Base-by-base conservation (phyloP, 2,888 invertebrate genomes). In the Netelia virgata region DNA sequence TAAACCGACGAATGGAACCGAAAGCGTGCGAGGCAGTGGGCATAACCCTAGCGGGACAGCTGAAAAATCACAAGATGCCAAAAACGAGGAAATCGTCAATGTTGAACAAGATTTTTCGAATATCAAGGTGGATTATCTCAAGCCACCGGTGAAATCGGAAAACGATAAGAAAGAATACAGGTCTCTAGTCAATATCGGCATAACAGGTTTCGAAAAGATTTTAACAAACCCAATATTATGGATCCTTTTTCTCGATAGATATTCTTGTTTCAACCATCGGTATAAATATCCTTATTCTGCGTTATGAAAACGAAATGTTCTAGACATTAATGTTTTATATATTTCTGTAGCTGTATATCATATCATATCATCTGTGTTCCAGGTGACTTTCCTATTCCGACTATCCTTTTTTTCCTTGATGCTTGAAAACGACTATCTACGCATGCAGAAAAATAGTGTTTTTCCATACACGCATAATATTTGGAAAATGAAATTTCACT, bases 141-240 rank as follows among this genome's bases (percentile, higher is more conserved):
- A 92, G 3, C 93, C 94, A 86, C 97, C 97, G 10, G 94, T 95
- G 50, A 97, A 97, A 94, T 97, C 97, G 70, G 95, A 95, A 77
- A 96, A 96, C 87, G 97, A 97, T 93, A 96, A 96, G 91, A 97
- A 97, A 91, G 94, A 96, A 79, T 97, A 97, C 92, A 97, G 95
- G 97, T 97, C 36, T 36, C 36, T 36, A 36, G 6, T 36, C 36
- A 36, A 57, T 69, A 75, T 57, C 57, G 75, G 36, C 36, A 36
- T 8, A 36, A 36, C 36, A 36, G 36, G 36, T 36, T 36, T 6
- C 36, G 8, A 36, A 36, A 5, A 36, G 6, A 36, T 36, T 50
- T 66, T 89, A 83, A 90, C 11, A 18, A 36, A 2, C 3, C 16
- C 10, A 41, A 57, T 53, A 11, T 20, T 53, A n/a, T 14, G 5